Conservation (phyloP, 2,797 vertebrate species). For the Botia kubotai region DNA sequence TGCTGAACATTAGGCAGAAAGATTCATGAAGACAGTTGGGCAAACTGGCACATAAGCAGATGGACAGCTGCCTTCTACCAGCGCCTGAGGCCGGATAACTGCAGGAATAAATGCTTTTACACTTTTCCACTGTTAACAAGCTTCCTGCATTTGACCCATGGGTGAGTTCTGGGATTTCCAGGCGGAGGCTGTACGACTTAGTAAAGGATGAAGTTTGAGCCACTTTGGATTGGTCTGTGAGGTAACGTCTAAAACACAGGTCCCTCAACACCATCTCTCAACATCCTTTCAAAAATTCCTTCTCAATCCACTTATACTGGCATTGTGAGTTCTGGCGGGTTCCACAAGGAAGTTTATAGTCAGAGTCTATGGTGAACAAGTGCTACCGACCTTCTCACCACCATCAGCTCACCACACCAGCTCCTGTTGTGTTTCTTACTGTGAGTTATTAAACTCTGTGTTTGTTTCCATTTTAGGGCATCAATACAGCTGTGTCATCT, state of each 20-base stretch:
- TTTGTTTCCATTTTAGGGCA: constrained; percentile 10
- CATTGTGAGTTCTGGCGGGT: neutral
- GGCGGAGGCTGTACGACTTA: constrained; percentile 44
- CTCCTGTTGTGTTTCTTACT: too few species aligned
- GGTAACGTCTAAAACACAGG: constrained; percentile 70
- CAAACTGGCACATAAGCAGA: constrained; percentile 34
- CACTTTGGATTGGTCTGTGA: constrained; percentile 63
- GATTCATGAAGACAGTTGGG: neutral
- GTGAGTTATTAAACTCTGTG: too few species aligned
- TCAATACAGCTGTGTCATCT: constrained; percentile 11
- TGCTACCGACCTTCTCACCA: constrained; percentile 18
- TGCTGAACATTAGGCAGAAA: constrained; percentile 11
- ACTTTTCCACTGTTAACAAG: constrained; percentile 60
- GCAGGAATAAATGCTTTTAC: constrained; percentile 56
- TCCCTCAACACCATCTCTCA: constrained; percentile 60
- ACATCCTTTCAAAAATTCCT: constrained; percentile 30
- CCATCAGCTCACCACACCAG: neutral
- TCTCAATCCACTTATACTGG: constrained; percentile 31
- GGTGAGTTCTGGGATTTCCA: constrained; percentile 59
- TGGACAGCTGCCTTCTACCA: constrained; percentile 36
- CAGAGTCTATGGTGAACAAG: constrained; percentile 1
- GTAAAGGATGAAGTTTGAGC: constrained; percentile 47
- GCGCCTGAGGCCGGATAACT: constrained; percentile 21
- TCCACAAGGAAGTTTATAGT: constrained; percentile 41
- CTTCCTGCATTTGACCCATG: constrained; percentile 60